These are phyloP conservation scores for Tetropium fuscum DNA, from an alignment of 2,888 invertebrate species.

Conservation along the genomic window DNA sequence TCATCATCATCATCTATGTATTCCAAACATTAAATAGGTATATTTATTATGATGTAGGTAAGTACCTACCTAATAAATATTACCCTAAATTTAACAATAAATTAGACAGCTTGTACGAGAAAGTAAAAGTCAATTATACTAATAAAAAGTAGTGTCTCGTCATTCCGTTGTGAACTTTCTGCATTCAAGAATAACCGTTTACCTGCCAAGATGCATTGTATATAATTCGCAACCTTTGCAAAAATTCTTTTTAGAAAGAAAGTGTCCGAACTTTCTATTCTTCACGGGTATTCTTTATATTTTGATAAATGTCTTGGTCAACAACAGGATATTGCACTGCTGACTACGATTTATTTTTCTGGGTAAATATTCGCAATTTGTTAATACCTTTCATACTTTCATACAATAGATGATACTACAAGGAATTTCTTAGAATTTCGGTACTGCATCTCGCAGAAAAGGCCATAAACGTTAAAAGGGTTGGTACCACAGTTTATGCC, in stretches of 20 bases:
- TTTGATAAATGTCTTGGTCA: conserved; percentile 10
- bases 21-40: too few relatives aligned
- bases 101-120: not conserved
- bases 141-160: not conserved
- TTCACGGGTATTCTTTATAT: conserved; percentile 2
- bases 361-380: conserved; percentile 11
- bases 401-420: not conserved
- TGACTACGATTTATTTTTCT: not conserved
- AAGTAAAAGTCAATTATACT: conserved; percentile 12
- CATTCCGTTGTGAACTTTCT: not conserved
- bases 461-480: not conserved
- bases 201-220: conserved; percentile 7
- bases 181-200: not conserved
- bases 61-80: too few relatives aligned
- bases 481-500: too few relatives aligned
- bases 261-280: conserved; percentile 13
- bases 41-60: too few relatives aligned
- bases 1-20: too few relatives aligned
- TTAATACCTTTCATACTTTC: not conserved
- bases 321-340: not conserved
- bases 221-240: conserved; percentile 15
- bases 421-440: conserved; percentile 7
- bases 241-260: conserved; percentile 21
- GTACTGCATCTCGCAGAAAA: not conserved
- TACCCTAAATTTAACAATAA: not conserved